Evolutionary conservation across 2,113 vertebrate genomes (phyloP), one percentile per base, ranked within the genome.

Genomic region (Callospermophilus lateralis): DNA sequence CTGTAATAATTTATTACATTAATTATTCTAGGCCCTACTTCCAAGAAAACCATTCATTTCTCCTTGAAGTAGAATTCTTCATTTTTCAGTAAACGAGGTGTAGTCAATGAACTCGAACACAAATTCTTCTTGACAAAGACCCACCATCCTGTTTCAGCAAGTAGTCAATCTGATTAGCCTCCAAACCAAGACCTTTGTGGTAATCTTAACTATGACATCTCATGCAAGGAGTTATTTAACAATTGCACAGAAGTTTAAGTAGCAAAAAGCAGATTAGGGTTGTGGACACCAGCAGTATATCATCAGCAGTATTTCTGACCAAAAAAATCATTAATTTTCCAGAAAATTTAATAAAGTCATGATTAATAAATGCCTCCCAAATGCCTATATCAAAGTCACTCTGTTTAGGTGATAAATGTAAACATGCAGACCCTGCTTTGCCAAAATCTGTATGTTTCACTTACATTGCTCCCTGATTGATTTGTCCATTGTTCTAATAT

Each of bases 361-460:
- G 98, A 99, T 98, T 99, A 98, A 98, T 99, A 98, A 98, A 98
- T 97, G 98, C n/a, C 81, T 96, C 93, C 98, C 96, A 98, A 98
- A 98, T 96, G 98, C 98, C 98, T 98, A 95, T 89, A 98, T 99
- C 98, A 98, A 98, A 99, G 98, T 98, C 98, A 98, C 97, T 93
- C 84, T 77, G 97, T 97, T 98, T 93, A 91, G 92, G 97, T 98
- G 98, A 99, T 98, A 98, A 98, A 99, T 98, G 97, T 97, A 98
- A 98, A 97, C 97, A 97, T 58, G 90, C 91, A 98, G 97, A 98
- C 94, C 90, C 45, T 92, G 94, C 97, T 98, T 98, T 98, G 97
- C 98, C 97, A 98, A 98, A 98, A 98, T 98, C 95, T 98, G 77
- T 94, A 95, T 97, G 97, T 98, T 98, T 98, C 96, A 95, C 95